Conservation (phyloP, 2,797 vertebrate genomes). For the Lagocephalus sceleratus region DNA sequence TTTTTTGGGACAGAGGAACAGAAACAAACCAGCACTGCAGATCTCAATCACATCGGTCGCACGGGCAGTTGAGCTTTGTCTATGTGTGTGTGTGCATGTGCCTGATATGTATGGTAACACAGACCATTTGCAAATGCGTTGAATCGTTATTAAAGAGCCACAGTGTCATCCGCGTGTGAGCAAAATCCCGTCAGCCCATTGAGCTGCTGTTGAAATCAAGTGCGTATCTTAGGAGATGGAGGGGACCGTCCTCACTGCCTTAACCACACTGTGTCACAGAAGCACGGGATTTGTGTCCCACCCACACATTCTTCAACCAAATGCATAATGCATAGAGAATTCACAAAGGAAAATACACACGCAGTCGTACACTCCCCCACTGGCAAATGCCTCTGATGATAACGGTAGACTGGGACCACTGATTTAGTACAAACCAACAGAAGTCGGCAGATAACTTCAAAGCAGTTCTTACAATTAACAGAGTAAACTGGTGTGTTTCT, state of each 20-base stretch:
- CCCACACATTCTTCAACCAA: constrained; percentile 6
- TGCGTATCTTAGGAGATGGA: constrained; percentile 21
- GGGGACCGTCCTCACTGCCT: constrained; percentile 44
- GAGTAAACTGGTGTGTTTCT: too few relatives aligned
- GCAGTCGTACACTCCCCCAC: constrained; percentile 5
- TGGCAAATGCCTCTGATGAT: constrained; percentile 8
- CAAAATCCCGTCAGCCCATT: constrained; percentile 39
- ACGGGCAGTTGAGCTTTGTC: constrained; percentile 24
- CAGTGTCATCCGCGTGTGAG: constrained; percentile 33
- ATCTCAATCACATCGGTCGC: constrained; percentile 31
- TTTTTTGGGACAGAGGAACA: constrained; percentile 18
- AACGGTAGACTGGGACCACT: constrained; percentile 18
- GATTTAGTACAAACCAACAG: constrained; percentile 9
- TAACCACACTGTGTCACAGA: constrained; percentile 25
- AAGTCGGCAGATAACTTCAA: neutral
- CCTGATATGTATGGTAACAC: neutral
- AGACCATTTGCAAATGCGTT: too few relatives aligned
- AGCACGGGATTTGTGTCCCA: constrained; percentile 21
- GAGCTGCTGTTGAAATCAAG: too few relatives aligned
- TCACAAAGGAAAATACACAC: neutral
- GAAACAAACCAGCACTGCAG: constrained; percentile 34
- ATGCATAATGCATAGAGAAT: constrained; percentile 11
- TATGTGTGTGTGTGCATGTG: constrained; percentile 1
- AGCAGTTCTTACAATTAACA: neutral
- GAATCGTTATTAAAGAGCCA: constrained; percentile 22